Percentiles rank a stretch among this genome's conserved stretches.
phyloP scores from a whole-genome alignment of 2,797 vertebrate genomes.

The Xenopus petersii region DNA sequence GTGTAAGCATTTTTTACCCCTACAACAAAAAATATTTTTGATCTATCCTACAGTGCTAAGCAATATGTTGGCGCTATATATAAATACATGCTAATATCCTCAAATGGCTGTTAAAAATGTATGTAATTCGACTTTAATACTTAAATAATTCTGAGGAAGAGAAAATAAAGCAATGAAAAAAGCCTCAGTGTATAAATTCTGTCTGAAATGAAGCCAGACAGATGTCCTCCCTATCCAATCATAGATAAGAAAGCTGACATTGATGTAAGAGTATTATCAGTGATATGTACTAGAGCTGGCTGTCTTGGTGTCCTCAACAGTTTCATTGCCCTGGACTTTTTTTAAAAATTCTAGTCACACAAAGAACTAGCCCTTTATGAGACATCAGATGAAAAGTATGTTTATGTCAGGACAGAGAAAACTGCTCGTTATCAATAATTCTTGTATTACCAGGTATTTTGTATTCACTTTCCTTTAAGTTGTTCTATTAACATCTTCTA shows the following conservation, averaged over 20 bases:
- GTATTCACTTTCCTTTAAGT: neutral
- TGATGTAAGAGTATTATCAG: neutral
- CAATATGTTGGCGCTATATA: no score
- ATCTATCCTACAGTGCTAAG: no score
- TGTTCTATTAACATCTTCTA: neutral
- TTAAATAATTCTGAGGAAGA: no score
- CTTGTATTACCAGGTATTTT: neutral
- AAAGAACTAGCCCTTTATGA: neutral
- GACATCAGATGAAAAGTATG: neutral
- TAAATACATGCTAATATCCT: no score
- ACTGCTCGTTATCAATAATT: neutral
- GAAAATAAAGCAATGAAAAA: no score
- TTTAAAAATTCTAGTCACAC: neutral
- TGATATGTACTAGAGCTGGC: neutral
- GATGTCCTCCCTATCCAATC: neutral
- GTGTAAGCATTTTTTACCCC: no score
- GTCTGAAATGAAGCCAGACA: neutral
- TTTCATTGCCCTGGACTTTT: neutral
- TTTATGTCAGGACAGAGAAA: neutral
- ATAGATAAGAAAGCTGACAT: neutral
- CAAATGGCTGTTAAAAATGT: no score
- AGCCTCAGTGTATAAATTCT: neutral
- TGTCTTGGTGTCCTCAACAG: neutral
- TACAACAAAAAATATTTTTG: no score
- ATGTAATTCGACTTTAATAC: no score